These are phyloP conservation scores for Columba janthina DNA, from an alignment of 2,113 vertebrate species.

Conservation along the genomic window DNA sequence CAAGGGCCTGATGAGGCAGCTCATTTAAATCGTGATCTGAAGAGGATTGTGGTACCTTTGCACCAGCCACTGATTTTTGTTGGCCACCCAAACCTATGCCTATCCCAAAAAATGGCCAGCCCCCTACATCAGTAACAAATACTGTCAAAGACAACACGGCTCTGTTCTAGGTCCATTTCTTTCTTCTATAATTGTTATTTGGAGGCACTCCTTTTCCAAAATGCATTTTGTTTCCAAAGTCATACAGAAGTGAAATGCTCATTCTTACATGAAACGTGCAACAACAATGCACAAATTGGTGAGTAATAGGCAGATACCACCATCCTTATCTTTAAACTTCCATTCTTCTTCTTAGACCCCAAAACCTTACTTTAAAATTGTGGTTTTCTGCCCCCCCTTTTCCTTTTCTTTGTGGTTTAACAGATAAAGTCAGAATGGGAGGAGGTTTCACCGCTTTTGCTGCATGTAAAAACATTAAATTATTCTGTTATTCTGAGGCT, in stretches of 20 bases:
- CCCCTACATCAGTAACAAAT: not conserved
- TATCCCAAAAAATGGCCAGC: not conserved
- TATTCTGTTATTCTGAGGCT: constrained; percentile 60
- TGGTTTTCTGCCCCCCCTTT: not conserved
- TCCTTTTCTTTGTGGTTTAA: constrained; percentile 60
- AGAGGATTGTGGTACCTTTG: not conserved
- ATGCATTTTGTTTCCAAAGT: not conserved
- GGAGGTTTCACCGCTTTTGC: constrained; percentile 27
- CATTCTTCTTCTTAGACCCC: constrained; percentile 15
- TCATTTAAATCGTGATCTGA: not conserved
- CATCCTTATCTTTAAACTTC: constrained; percentile 18
- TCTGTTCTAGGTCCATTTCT: not conserved
- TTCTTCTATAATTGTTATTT: not conserved
- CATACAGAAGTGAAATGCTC: not conserved
- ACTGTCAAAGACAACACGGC: accelerated
- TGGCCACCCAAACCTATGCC: not conserved
- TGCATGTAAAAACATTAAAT: constrained; percentile 46
- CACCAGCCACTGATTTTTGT: not conserved
- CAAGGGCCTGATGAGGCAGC: not conserved
- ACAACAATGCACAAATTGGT: not conserved
- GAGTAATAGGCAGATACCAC: not conserved
- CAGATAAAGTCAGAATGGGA: constrained; percentile 57
- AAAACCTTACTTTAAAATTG: constrained; percentile 15
- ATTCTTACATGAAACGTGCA: not conserved
- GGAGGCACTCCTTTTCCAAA: not conserved